A percentile compares a stretch with the other conserved stretches of the same genome.
Evolutionary conservation across 1,140 invertebrate genomes (phyloP).

Genomic region (Drosophila kepulauana): DNA sequence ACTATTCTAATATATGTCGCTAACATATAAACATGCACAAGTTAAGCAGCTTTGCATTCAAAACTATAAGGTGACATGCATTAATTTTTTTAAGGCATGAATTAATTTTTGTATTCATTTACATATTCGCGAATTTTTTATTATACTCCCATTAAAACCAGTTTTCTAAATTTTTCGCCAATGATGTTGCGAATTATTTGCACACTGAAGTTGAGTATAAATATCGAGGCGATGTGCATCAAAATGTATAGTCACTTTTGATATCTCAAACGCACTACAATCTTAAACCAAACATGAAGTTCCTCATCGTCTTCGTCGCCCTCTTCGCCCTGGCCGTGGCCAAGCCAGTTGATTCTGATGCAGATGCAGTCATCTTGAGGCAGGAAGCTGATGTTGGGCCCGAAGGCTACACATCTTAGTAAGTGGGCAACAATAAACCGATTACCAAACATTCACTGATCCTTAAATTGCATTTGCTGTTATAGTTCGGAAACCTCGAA

Average conservation of each 20-base stretch:
- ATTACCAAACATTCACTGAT: not conserved
- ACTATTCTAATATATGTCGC: no score
- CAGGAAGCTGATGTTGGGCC: conserved; percentile 84
- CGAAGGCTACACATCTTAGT: conserved; percentile 69
- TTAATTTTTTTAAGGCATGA: no score
- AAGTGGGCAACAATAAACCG: conserved; percentile 61
- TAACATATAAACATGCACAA: no score
- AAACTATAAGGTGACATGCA: no score
- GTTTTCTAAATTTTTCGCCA: not conserved
- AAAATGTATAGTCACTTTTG: conserved; percentile 33
- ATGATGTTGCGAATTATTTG: not conserved
- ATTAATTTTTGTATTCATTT: not conserved
- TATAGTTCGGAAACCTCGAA: conserved; percentile 62
- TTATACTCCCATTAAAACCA: not conserved
- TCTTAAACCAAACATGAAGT: conserved; percentile 62
- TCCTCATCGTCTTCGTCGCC: conserved; percentile 70
- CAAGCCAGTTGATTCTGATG: not conserved
- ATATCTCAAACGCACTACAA: conserved; percentile 30
- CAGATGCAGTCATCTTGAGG: conserved; percentile 64
- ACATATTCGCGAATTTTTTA: conserved; percentile 12
- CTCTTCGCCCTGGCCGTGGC: conserved; percentile 70
- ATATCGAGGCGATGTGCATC: conserved; percentile 1
- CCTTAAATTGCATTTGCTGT: not conserved
- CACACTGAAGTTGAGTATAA: conserved; percentile 19
- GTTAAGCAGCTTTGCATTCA: no score